Conservation (phyloP, 2,797 vertebrate species). For the Anabacerthia variegaticeps region DNA sequence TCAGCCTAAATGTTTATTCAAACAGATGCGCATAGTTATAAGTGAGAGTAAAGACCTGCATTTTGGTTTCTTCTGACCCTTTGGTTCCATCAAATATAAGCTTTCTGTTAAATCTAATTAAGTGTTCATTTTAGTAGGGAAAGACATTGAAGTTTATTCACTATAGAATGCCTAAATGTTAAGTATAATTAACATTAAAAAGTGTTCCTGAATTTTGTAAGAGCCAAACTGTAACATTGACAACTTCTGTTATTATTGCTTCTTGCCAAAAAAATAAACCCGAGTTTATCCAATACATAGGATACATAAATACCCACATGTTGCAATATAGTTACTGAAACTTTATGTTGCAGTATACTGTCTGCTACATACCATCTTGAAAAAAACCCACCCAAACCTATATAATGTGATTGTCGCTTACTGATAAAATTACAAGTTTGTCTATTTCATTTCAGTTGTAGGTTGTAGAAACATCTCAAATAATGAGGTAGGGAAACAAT, state of each 20-base stretch:
- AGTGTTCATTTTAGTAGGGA: neutral
- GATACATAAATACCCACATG: neutral
- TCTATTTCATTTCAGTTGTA: neutral
- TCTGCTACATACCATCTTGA: neutral
- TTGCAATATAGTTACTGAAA: neutral
- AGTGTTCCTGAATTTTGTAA: neutral
- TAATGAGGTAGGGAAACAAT: slow-evolving; percentile 27
- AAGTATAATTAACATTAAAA: neutral
- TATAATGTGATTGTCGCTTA: neutral
- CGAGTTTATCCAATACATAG: neutral
- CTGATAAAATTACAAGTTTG: neutral
- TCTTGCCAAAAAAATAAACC: neutral
- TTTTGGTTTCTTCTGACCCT: neutral
- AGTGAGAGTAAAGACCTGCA: neutral
- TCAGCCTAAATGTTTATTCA: neutral
- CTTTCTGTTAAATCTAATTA: neutral
- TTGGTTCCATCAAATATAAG: neutral
- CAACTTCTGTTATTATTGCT: neutral
- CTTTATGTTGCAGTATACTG: neutral
- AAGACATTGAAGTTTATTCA: neutral
- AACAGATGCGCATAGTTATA: neutral
- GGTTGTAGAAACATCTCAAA: neutral
- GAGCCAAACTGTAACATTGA: neutral
- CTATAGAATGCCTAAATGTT: neutral
- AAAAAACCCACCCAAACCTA: neutral